Conservation (phyloP, 1,140 invertebrate genomes). For the Pomacea maculata region DNA sequence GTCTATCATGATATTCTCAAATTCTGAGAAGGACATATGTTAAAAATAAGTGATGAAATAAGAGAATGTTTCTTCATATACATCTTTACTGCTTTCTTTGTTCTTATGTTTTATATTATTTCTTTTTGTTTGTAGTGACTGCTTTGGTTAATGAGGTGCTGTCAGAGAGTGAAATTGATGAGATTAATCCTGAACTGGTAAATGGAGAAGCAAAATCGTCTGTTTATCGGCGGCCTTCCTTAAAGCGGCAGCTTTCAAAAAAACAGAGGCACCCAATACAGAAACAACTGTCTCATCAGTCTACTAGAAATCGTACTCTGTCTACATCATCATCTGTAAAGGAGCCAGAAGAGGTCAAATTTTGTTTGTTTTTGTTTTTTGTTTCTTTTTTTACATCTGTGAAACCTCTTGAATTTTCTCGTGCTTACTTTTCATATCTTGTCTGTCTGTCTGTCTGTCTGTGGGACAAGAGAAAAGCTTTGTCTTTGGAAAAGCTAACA, state of each 20-base stretch:
- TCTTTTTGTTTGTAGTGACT: slow-evolving; percentile 1
- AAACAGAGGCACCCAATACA: not conserved
- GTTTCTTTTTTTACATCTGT: not conserved
- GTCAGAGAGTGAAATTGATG: slow-evolving; percentile 4
- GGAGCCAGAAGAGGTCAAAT: slow-evolving; percentile 13
- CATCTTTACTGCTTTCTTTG: not conserved
- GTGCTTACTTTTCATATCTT: too few species aligned
- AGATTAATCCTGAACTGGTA: not conserved
- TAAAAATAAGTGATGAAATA: not conserved
- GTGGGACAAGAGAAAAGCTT: too few species aligned
- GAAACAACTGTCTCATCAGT: slow-evolving; percentile 24
- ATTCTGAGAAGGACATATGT: not conserved
- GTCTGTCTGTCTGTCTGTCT: too few species aligned
- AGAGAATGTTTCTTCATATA: too few species aligned
- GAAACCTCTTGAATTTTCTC: not conserved
- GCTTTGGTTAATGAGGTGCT: slow-evolving; percentile 3
- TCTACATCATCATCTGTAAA: not conserved
- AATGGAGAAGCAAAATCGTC: not conserved
- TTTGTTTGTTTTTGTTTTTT: not conserved
- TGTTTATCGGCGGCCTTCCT: not conserved
- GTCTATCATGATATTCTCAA: not conserved
- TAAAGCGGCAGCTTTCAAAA: not conserved
- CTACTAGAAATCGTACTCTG: slow-evolving; percentile 22
- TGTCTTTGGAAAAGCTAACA: too few species aligned
- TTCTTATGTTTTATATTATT: not conserved